Base-by-base conservation (phyloP, 2,113 vertebrate genomes). In the Alouatta palliata region DNA sequence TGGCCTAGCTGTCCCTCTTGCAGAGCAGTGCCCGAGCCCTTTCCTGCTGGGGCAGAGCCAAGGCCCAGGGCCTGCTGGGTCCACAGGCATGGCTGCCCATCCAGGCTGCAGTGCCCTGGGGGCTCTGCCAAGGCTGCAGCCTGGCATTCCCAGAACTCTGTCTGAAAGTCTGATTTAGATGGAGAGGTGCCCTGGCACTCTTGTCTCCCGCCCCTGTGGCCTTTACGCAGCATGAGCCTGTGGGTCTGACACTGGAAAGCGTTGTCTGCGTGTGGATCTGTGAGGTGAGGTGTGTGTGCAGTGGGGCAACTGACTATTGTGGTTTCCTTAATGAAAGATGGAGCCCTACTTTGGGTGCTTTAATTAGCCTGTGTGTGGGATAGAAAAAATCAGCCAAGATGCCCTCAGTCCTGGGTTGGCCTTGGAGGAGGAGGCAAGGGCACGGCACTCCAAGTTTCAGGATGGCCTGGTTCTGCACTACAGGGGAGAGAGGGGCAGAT, bases 51-150 rank as follows among this genome's bases (percentile, higher is more conserved):
- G 40, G 45, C 4, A 75, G 47, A 96, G 83, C n/a, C 92, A 87
- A 75, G 23, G 79, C 43, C 8, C 13, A 19, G 85, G 75, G 32
- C 16, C 87, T 88, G 43, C 73, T 73, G 76, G 77, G 66, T 66
- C 35, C 81, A 40, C 14, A 35, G 91, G 47, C 81, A 20, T 35
- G 80, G 94, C 81, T 70, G 81, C 25, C 85, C 43, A 54, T 68
- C 52, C 40, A 75, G 66, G 37, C 95, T 58, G 96, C 96, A 97
- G 95, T 83, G 90, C 35, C 84, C 92, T 21, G 0, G 77, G 61
- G 93, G 71, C 76, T 45, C 82, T 93, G 96, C 95, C 97, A 97
- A 94, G 71, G 87, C 83, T 81, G 95, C 84, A 96, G 92, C 27
- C 81, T 92, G 84, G 81, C 77, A 71, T 86, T 94, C 85, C 23